phyloP scores from a whole-genome alignment of 2,797 vertebrate genomes.

The Pygocentrus nattereri region DNA sequence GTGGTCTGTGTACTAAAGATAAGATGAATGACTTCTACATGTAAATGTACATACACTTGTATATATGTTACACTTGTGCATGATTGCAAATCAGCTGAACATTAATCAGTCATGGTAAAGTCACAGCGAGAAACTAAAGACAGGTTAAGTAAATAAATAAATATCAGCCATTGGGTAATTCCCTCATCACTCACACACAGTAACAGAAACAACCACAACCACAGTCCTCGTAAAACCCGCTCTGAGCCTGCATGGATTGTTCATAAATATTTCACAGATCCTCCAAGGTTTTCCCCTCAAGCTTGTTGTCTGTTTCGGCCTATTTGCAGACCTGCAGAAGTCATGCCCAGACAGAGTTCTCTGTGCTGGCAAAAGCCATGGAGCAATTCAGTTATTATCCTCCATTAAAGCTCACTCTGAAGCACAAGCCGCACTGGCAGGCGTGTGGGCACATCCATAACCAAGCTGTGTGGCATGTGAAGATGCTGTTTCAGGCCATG shows the following conservation, averaged over 20 bases:
- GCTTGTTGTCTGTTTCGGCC: not conserved
- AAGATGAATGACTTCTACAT: conserved; percentile 20
- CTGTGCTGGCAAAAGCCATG: conserved; percentile 4
- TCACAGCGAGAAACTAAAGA: not conserved
- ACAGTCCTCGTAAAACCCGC: not conserved
- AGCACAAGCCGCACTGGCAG: conserved; percentile 12
- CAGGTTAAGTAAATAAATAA: conserved; percentile 1
- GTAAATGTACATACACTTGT: not conserved
- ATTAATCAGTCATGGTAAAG: not conserved
- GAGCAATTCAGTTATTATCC: conserved; percentile 42
- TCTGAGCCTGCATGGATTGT: not conserved
- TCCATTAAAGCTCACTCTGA: conserved; percentile 29
- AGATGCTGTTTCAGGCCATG: conserved; percentile 23
- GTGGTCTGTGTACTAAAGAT: conserved; percentile 10
- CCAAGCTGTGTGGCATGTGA: conserved; percentile 6
- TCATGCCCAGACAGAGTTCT: conserved; percentile 30
- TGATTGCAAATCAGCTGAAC: conserved; percentile 2
- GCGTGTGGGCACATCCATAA: conserved; percentile 28
- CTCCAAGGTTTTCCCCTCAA: conserved; percentile 17
- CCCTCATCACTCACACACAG: not conserved
- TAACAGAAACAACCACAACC: conserved; percentile 9
- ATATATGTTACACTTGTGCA: not conserved
- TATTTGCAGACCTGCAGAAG: conserved; percentile 17
- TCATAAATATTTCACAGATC: conserved; percentile 40
- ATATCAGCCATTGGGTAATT: not conserved